Percentiles rank a stretch among this genome's conserved stretches.
Evolutionary conservation across 30 jellyfish, hydroid and myxozoan genomes (phyloP).

Genomic region (Pelagia noctiluca): DNA sequence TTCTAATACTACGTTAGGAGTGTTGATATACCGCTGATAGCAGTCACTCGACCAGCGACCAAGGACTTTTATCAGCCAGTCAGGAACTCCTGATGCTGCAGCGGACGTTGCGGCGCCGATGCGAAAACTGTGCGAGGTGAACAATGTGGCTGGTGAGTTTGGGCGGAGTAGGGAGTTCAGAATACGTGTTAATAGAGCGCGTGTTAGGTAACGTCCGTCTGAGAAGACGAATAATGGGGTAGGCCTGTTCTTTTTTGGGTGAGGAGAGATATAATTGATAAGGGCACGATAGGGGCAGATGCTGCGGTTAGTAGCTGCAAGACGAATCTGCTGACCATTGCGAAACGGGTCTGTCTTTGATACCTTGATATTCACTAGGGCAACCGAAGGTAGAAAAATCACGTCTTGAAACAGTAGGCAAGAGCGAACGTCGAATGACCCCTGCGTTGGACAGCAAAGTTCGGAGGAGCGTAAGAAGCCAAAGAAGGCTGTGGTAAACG

Average conservation of each 20-base stretch:
- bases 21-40: not conserved
- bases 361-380: not conserved
- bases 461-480: slow-evolving; percentile 25
- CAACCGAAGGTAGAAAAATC: not conserved
- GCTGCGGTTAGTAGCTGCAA: not conserved
- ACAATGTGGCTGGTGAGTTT: not conserved
- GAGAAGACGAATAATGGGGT: not conserved
- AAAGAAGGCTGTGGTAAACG: slow-evolving; percentile 24
- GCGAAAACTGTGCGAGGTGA: slow-evolving; percentile 13
- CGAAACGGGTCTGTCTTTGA: slow-evolving; percentile 37
- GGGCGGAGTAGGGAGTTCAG: not conserved
- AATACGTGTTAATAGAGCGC: not conserved
- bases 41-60: slow-evolving; percentile 34
- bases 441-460: not conserved
- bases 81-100: not conserved
- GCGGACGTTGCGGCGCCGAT: slow-evolving; percentile 34
- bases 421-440: not conserved
- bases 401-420: slow-evolving; percentile 5
- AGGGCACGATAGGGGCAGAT: slow-evolving; percentile 23
- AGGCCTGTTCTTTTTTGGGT: not conserved
- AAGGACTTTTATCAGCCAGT: slow-evolving; percentile 1
- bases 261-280: not conserved
- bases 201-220: not conserved
- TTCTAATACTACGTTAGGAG: not conserved
- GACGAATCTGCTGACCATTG: not conserved